Evolutionary conservation across 2,888 invertebrate genomes (phyloP).

Genomic region (Abrostola tripartita): DNA sequence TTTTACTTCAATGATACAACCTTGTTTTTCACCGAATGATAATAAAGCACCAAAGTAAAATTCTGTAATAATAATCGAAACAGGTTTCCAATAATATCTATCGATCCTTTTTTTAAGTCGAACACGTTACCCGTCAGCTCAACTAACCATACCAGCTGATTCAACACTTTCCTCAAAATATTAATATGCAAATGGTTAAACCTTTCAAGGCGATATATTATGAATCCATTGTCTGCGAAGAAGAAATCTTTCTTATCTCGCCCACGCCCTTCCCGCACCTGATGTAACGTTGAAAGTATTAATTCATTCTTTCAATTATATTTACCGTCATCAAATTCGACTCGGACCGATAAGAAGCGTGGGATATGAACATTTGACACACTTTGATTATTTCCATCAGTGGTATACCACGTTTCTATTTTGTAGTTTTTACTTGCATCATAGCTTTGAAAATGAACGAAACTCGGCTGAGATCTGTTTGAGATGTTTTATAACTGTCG

Average conservation of each 20-base stretch:
- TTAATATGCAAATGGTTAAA: neutral
- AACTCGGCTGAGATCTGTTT: neutral
- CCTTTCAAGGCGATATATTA: neutral
- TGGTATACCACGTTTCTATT: slow-evolving; percentile 23
- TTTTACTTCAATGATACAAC: too few species aligned
- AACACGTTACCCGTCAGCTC: neutral
- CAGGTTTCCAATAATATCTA: neutral
- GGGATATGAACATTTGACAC: slow-evolving; percentile 55
- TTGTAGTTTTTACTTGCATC: slow-evolving; percentile 11
- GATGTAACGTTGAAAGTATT: slow-evolving; percentile 56
- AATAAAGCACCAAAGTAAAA: too few species aligned
- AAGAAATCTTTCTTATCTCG: slow-evolving; percentile 36
- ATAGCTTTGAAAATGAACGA: slow-evolving; percentile 4
- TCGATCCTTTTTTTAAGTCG: neutral
- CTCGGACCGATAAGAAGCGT: slow-evolving; percentile 58
- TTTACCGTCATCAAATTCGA: slow-evolving; percentile 61
- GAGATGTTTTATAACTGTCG: slow-evolving; percentile 1
- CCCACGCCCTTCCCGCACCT: slow-evolving; percentile 41
- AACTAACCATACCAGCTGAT: neutral
- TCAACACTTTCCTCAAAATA: neutral
- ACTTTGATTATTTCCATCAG: slow-evolving; percentile 41
- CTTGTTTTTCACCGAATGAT: too few species aligned
- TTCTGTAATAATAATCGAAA: too few species aligned
- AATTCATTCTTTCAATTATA: slow-evolving; percentile 58
- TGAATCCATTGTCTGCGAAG: neutral